Conservation (phyloP, 2,888 invertebrate species). For the Thereva nobilitata region DNA sequence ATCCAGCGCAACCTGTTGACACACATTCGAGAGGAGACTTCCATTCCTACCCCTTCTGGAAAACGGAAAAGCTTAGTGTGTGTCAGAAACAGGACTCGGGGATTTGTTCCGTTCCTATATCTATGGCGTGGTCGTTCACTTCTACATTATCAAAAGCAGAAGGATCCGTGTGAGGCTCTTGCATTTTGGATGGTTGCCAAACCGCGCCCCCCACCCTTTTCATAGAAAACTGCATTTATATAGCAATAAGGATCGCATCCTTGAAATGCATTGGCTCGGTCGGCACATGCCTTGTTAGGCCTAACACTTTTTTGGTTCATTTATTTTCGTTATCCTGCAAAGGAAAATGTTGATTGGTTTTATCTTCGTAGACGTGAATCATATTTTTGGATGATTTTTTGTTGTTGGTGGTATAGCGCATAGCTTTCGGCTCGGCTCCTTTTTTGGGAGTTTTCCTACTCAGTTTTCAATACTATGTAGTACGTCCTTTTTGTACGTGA, state of each 20-base stretch:
- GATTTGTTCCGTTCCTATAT: neutral
- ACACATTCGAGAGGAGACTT: constrained; percentile 23
- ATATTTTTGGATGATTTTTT: constrained; percentile 1
- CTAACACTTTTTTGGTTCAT: constrained; percentile 28
- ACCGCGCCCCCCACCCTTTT: constrained; percentile 39
- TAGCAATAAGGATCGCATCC: constrained; percentile 20
- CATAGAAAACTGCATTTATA: constrained; percentile 32
- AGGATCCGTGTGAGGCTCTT: constrained; percentile 15
- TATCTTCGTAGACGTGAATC: constrained; percentile 20
- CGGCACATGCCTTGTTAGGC: constrained; percentile 36
- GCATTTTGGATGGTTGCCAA: constrained; percentile 38
- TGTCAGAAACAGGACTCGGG: constrained; percentile 14
- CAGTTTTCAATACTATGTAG: too few species aligned
- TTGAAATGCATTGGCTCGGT: constrained; percentile 35
- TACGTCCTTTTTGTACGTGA: too few species aligned
- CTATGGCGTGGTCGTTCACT: constrained; percentile 7
- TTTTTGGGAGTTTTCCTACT: too few species aligned
- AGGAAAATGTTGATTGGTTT: constrained; percentile 28
- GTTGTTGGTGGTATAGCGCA: too few species aligned
- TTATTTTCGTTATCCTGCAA: constrained; percentile 10
- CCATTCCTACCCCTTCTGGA: constrained; percentile 30
- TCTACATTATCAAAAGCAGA: constrained; percentile 10
- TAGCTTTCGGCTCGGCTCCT: too few species aligned
- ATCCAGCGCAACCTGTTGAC: constrained; percentile 33
- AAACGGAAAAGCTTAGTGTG: constrained; percentile 9